Percentiles rank a stretch among this genome's conserved stretches.
phyloP scores from a whole-genome alignment of 2,797 vertebrate species.

The Tokudaia tokunoshimensis region DNA sequence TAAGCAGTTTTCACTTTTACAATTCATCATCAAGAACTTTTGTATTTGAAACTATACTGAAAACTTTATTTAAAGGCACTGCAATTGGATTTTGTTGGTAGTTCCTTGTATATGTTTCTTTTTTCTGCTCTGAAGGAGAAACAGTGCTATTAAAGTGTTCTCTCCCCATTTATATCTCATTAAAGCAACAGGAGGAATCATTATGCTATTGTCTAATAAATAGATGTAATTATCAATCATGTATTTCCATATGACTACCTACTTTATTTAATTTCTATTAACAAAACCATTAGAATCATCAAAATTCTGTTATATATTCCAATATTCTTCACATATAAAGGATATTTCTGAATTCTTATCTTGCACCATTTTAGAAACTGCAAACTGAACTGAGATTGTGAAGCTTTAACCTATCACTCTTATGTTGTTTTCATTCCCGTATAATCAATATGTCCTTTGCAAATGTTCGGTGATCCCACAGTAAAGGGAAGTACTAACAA shows the following conservation, averaged over 20 bases:
- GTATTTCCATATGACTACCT: not conserved
- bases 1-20: conserved; percentile 20
- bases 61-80: conserved; percentile 49
- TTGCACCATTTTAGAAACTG: not conserved
- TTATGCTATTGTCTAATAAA: conserved; percentile 10
- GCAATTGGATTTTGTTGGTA: not conserved
- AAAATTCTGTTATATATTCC: not conserved
- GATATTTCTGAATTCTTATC: not conserved
- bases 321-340: not conserved
- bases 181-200: not conserved
- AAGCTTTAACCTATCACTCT: not conserved
- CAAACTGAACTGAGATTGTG: not conserved
- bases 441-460: not conserved
- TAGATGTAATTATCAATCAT: not conserved
- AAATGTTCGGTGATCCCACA: not conserved
- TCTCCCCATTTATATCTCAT: not conserved
- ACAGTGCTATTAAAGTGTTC: not conserved
- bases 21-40: conserved; percentile 49
- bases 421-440: not conserved
- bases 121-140: not conserved
- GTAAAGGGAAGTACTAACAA: not conserved
- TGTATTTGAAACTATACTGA: conserved; percentile 12
- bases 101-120: not conserved
- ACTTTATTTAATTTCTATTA: not conserved
- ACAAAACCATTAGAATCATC: not conserved